Percentiles rank a stretch among this genome's conserved stretches.
Evolutionary conservation across 2,888 invertebrate species (phyloP).

Genomic region (Embidobia sp.): DNA sequence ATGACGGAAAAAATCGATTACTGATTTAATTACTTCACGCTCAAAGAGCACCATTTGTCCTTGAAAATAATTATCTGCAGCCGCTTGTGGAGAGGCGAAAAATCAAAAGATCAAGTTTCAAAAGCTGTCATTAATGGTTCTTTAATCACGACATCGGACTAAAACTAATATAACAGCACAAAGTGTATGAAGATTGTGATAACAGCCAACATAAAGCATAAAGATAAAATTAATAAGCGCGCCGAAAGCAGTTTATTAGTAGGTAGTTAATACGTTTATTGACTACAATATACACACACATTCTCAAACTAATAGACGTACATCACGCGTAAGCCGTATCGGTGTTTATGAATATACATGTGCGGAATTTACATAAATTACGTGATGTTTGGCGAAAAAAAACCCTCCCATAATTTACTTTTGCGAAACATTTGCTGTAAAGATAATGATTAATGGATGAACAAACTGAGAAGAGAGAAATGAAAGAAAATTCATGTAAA

Average conservation of each 20-base stretch:
- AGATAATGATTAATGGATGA: not conserved
- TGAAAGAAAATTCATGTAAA: too few species aligned
- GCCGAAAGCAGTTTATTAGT: conserved; percentile 47
- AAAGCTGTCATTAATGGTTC: conserved; percentile 50
- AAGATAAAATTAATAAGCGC: conserved; percentile 60
- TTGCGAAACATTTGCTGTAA: not conserved
- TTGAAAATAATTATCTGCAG: conserved; percentile 44
- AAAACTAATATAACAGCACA: conserved; percentile 51
- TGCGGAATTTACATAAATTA: conserved; percentile 6
- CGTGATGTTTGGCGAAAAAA: not conserved
- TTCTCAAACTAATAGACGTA: conserved; percentile 33
- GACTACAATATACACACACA: conserved; percentile 26
- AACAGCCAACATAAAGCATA: conserved; percentile 41
- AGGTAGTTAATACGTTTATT: conserved; percentile 48
- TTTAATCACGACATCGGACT: conserved; percentile 37
- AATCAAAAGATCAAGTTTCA: conserved; percentile 42
- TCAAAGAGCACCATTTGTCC: conserved; percentile 13
- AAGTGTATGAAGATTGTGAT: conserved; percentile 45
- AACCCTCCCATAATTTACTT: too few species aligned
- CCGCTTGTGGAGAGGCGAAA: conserved; percentile 7
- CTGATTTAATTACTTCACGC: conserved; percentile 26
- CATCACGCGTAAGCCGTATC: conserved; percentile 29
- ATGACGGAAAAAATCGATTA: not conserved
- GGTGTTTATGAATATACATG: conserved; percentile 41
- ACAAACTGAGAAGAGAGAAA: too few species aligned